phyloP scores from a whole-genome alignment of 2,797 vertebrate species.

The Chelon labrosus region DNA sequence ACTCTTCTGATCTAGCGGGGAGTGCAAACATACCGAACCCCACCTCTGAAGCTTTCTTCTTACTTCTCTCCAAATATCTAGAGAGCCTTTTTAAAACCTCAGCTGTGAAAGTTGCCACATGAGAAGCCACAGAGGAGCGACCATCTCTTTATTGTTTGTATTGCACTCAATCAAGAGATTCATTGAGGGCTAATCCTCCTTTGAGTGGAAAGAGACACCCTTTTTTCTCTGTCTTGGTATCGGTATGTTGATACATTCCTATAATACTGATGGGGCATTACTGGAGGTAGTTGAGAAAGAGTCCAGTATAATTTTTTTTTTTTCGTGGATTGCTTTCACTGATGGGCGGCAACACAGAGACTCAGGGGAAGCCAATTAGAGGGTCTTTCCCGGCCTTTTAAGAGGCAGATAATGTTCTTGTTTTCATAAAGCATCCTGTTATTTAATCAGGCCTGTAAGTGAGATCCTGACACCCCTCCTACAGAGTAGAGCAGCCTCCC shows the following conservation, averaged over 20 bases:
- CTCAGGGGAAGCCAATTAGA: slow-evolving; percentile 78
- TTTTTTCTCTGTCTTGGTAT: slow-evolving; percentile 48
- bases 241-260: slow-evolving; percentile 66
- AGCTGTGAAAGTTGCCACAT: slow-evolving; percentile 52
- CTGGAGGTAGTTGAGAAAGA: slow-evolving; percentile 35
- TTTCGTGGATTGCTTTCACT: slow-evolving; percentile 40
- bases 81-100: slow-evolving; percentile 37
- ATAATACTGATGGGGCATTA: slow-evolving; percentile 47
- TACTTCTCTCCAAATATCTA: slow-evolving; percentile 30
- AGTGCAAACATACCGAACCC: slow-evolving; percentile 47
- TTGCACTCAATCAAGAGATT: slow-evolving; percentile 62
- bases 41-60: slow-evolving; percentile 33
- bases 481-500: slow-evolving; percentile 54
- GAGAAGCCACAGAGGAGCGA: slow-evolving; percentile 46
- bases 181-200: slow-evolving; percentile 31
- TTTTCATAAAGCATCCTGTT: slow-evolving; percentile 86
- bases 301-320: slow-evolving; percentile 33
- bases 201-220: slow-evolving; percentile 31
- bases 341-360: slow-evolving; percentile 53
- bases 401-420: slow-evolving; percentile 83
- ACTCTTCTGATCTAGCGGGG: slow-evolving; percentile 40
- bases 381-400: slow-evolving; percentile 76
- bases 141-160: slow-evolving; percentile 66
- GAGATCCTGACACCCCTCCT: slow-evolving; percentile 77
- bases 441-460: slow-evolving; percentile 85